Conservation (phyloP, 1,140 invertebrate genomes). For the Rhynchophorus ferrugineus region DNA sequence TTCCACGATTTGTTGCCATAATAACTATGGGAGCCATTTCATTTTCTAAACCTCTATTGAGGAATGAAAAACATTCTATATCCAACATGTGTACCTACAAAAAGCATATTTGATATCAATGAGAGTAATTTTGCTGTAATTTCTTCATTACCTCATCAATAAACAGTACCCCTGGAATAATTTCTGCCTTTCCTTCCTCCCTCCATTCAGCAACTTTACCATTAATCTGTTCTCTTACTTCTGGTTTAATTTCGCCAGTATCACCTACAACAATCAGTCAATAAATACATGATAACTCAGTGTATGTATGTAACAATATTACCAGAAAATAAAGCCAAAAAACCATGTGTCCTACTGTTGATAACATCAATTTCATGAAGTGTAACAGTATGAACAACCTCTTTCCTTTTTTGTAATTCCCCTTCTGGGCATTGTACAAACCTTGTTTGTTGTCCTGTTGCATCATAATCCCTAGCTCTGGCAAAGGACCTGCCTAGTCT, state of each 20-base stretch:
- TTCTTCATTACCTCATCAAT: conserved; percentile 83
- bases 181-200: conserved; percentile 98
- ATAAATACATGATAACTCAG: not conserved
- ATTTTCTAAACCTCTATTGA: conserved; percentile 93
- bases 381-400: conserved; percentile 96
- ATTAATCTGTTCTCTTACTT: conserved; percentile 98
- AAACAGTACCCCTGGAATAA: conserved; percentile 91
- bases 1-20: conserved; percentile 98
- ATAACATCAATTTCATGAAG: conserved; percentile 99
- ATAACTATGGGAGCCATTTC: conserved; percentile 97
- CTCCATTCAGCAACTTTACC: conserved; percentile 97
- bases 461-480: conserved; percentile 94
- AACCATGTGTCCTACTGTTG: conserved; percentile 94
- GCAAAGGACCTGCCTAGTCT: conserved; percentile 93
- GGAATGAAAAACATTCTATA: conserved; percentile 96
- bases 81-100: conserved; percentile 93
- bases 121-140: not conserved
- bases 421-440: conserved; percentile 99
- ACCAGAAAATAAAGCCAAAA: conserved; percentile 94
- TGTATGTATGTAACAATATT: conserved; percentile 16
- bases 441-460: conserved; percentile 73
- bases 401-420: conserved; percentile 97
- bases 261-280: conserved; percentile 56
- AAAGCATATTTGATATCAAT: conserved; percentile 4
- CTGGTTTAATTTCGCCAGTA: conserved; percentile 97